phyloP scores from a whole-genome alignment of 2,888 invertebrate genomes.

The Ptycholaimellus sp. region DNA sequence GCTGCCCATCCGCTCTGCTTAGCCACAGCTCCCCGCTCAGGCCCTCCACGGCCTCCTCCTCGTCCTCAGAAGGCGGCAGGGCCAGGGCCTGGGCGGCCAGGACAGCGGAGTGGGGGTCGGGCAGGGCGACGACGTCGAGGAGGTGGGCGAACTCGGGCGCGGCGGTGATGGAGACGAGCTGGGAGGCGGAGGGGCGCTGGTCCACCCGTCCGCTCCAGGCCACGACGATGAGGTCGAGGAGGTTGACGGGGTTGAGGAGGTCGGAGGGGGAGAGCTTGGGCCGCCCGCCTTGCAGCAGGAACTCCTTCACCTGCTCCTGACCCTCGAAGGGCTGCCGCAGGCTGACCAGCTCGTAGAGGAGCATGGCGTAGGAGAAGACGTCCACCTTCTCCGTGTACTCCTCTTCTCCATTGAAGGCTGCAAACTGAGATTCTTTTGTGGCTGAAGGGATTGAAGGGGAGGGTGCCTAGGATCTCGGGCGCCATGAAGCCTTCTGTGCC shows the following conservation, averaged over 20 bases:
- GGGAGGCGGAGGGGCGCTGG: conserved; percentile 71
- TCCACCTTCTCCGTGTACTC: conserved; percentile 97
- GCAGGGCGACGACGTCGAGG: conserved; percentile 49
- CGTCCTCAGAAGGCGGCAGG: conserved; percentile 1
- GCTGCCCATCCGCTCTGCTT: background rate
- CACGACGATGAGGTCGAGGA: conserved; percentile 75
- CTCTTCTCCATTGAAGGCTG: conserved; percentile 90
- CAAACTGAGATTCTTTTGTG: too few relatives aligned
- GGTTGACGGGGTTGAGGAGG: conserved; percentile 35
- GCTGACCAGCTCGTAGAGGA: conserved; percentile 76
- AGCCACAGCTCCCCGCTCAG: background rate
- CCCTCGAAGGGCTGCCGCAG: conserved; percentile 81
- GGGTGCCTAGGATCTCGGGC: conserved; percentile 90
- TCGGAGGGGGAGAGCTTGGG: conserved; percentile 57
- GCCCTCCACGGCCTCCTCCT: conserved; percentile 3
- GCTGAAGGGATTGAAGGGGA: too few relatives aligned
- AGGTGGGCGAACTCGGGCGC: conserved; percentile 73
- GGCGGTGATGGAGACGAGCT: conserved; percentile 66
- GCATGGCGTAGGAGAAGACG: conserved; percentile 96
- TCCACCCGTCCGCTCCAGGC: conserved; percentile 64
- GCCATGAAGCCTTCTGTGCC: conserved; percentile 99
- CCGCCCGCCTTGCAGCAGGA: conserved; percentile 73
- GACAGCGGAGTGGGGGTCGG: conserved; percentile 22
- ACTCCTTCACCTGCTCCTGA: conserved; percentile 84
- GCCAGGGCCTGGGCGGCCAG: conserved; percentile 6